Evolutionary conservation across 2,113 vertebrate genomes (phyloP), one percentile per base, ranked within the genome.

Genomic region (Ornithorhynchus anatinus): DNA sequence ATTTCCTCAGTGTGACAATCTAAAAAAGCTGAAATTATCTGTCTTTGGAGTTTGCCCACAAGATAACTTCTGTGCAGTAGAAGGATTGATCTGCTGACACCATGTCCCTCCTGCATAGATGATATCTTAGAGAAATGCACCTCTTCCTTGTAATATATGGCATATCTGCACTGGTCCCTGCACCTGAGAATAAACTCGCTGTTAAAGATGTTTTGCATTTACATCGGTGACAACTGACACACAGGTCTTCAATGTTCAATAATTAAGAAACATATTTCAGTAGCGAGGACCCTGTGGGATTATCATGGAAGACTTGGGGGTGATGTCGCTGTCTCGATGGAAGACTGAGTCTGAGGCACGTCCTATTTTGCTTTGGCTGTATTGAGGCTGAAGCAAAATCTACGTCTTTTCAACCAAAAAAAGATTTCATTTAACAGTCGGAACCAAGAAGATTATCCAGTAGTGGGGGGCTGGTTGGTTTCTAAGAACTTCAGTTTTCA

Each of bases 1-100:
- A n/a, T n/a, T n/a, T n/a, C n/a, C n/a, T n/a, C n/a, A n/a, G n/a
- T n/a, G n/a, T n/a, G n/a, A n/a, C n/a, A n/a, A n/a, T n/a, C 72
- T 7, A 0, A 42, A 45, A 66, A 56, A 42, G 84, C 69, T 59
- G 1, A 0, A 31, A 57, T 19, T 68, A 80, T 76, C 65, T 57
- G 57, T 59, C 1, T 0, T 22, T n/a, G 19, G 44, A 60, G 72
- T 58, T 80, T 77, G 59, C 22, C 42, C 57, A 51, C 38, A 70
- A 79, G 71, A 74, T 57, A 75, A 70, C 62, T 57, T 39, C 72
- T 43, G 59, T n/a, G 29, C 44, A 68, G 54, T 78, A 85, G 29
- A n/a, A 78, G 20, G 84, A 79, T 72, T 69, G 53, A 61, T 44
- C 38, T n/a, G 27, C 53, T 1, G 8, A 57, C 10, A 32, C 69